Base-by-base conservation (phyloP, 37 sponge, comb jelly and placozoan species). In the Beroe ovata region DNA sequence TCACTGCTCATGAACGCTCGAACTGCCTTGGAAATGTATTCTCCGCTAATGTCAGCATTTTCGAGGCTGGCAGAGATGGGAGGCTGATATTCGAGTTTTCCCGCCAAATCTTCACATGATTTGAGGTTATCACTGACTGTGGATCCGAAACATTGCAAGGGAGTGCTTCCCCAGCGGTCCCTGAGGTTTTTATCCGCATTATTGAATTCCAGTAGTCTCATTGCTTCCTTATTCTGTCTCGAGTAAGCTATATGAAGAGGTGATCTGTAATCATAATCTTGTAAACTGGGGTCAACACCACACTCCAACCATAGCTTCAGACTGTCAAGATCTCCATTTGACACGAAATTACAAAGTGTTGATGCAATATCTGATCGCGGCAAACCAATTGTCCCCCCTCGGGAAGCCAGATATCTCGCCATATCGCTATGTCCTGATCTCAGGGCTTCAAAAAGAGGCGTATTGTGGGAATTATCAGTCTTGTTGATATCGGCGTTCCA, bases 201-300 rank as follows among this genome's bases (percentile, higher is more conserved):
- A 20, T 69, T 16, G 6, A 34, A 16, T 20, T 69, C 71, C 38
- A 69, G 71, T 1, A 69, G 18, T 38, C 20, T 69, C 3, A 69
- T 69, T 35, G 71, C 71, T 34, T 29, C 38, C 19, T 11, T 69
- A 8, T 29, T 20, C 38, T 69, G 18, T 25, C 71, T 11, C 4
- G 84, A 37, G 38, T 77, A 77, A 3, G 84, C 84, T 11, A 77
- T 77, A 29, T 77, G 84, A n/a, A 77, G 84, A 0, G 84, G 84
- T 26, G 84, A 41, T 4, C 84, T 11, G 26, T 40, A 41, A 29
- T 77, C 84, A 26, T 77, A 77, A 25, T 77, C 84, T 21, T 11
- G 4, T 23, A 30, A 42, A 36, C 38, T 77, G 0, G 84, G 84
- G 23, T 42, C 54, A n/a, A 42, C 84, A 14, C 84, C 84, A 40